Base-by-base conservation (phyloP, 2,888 invertebrate species). In the Smittia aterrima region DNA sequence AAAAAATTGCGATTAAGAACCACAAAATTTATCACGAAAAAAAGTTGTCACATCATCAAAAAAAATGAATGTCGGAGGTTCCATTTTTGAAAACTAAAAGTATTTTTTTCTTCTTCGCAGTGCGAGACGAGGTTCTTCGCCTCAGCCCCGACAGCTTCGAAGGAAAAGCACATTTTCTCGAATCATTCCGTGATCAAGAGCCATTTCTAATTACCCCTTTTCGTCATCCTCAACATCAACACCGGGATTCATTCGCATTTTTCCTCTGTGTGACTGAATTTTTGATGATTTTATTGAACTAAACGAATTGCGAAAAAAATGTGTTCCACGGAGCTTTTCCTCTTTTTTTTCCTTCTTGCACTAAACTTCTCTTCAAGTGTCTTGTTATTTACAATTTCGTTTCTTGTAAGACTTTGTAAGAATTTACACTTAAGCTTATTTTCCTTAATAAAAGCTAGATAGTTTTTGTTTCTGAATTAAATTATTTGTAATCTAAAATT, bases 221-320 rank as follows among this genome's bases (percentile, higher is more conserved):
- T 77, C 77, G 66, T 77, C 77, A 71, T 77, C 77, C 40, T 77
- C 77, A 76, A 77, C 76, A 53, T 77, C 77, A 75, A 76, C 76
- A 54, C 77, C 77, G 75, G 76, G 77, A 70, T 76, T 77, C 77
- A 77, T 77, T 75, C 77, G 76, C 77, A 77, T 77, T 58, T 73
- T 75, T 62, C 70, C 70, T 71, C 72, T 58, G 62, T 72, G 72
- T 16, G 72, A 72, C 58, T 72, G 72, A 72, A 72, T 72, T 72
- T 64, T 72, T 62, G 72, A 72, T 62, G 72, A 62, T 62, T 72
- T 64, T 62, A 32, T 62, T 72, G 58, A 27, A 72, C 72, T 25
- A 24, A 72, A 72, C 32, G 32, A 25, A 22, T 38, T 18, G 32
- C 22, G 72, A 62, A 53, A 70, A 68, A 71, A 71, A 54, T 54